Percentiles rank a stretch among this genome's conserved stretches.
Evolutionary conservation across 2,888 invertebrate genomes (phyloP).

Genomic region (Elegia similella): DNA sequence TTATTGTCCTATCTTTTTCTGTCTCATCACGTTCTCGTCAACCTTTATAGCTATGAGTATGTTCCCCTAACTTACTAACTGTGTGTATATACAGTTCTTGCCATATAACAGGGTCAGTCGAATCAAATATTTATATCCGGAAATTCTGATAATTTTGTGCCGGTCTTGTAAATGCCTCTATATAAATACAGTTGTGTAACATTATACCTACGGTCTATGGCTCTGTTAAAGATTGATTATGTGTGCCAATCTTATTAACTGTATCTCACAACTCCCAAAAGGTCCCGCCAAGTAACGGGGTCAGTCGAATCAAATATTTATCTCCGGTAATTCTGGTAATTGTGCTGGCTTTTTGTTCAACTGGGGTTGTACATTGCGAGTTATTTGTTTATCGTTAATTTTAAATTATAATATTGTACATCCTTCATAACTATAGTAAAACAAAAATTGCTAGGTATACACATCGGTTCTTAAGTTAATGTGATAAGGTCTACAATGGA

Average conservation of each 20-base stretch:
- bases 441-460: too few species aligned
- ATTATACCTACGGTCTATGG: too few species aligned
- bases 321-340: constrained; percentile 6
- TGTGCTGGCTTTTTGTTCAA: background rate
- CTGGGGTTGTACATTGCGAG: background rate
- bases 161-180: background rate
- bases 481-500: too few species aligned
- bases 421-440: too few species aligned
- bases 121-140: background rate
- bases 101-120: background rate
- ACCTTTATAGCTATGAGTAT: too few species aligned
- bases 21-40: too few species aligned
- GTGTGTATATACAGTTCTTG: background rate
- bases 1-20: too few species aligned
- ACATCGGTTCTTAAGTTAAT: too few species aligned
- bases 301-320: constrained; percentile 11
- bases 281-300: background rate
- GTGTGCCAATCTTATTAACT: background rate
- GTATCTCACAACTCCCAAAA: background rate
- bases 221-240: too few species aligned
- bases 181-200: too few species aligned
- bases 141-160: too few species aligned
- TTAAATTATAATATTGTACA: too few species aligned
- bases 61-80: background rate
- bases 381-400: background rate